Evolutionary conservation across 2,888 invertebrate species (phyloP), one percentile per base, ranked within the genome.

Genomic region (Sesia apiformis): DNA sequence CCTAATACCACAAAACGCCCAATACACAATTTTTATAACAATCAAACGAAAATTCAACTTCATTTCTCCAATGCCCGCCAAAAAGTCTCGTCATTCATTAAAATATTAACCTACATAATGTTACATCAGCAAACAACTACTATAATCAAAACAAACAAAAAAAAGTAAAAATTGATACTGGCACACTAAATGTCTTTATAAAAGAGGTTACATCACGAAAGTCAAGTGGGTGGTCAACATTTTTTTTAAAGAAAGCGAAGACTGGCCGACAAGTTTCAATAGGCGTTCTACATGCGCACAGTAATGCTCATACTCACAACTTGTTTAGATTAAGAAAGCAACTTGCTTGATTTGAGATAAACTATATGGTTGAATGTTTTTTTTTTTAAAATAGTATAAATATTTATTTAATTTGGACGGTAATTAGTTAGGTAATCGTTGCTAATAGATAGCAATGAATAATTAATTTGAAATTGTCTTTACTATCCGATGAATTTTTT

Each of bases 121-220:
- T 52, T 6, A 42, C 49, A 54, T 59, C 58, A 60, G 61, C 63
- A 65, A 63, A 59, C 64, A 52, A 53, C 40, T 40, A 39, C 54
- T 54, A 53, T 57, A 58, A 60, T 57, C 56, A 54, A 63, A 66
- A 63, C 62, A 63, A 63, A 63, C n/a, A 55, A 61, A 60, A 53
- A 53, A 40, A 57, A 55, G 63, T 56, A 53, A 58, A 56, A 40
- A 52, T 54, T 57, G 61, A 56, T 55, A 56, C 58, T 58, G 55
- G 58, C 62, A 52, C 56, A 39, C 58, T 57, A 57, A 53, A 54
- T 38, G 55, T 41, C 39, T 55, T 54, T 58, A 58, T 59, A 60
- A 65, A 63, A 58, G 54, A 57, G 56, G 66, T 75, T 74, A 65
- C 68, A 59, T 76, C 69, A 77, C 58, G 57, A 62, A 63, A 60